Percentiles rank a stretch among this genome's conserved stretches.
These are phyloP conservation scores for Protaetia brevitarsis DNA, from an alignment of 1,140 invertebrate genomes.

Conservation along the genomic window DNA sequence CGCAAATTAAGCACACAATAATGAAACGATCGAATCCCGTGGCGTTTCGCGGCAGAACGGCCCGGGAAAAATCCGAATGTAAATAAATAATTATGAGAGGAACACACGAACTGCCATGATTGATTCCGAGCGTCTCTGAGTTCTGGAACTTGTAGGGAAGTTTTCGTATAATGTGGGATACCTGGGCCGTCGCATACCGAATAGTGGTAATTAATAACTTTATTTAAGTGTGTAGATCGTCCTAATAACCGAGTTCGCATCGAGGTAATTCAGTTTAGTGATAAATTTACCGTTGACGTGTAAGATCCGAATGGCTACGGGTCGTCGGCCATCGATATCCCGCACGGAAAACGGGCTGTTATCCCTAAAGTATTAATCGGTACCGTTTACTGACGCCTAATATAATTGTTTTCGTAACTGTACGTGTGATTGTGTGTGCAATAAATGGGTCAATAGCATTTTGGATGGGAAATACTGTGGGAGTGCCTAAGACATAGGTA, in stretches of 20 bases:
- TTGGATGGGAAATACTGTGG: slow-evolving; percentile 21
- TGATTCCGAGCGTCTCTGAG: slow-evolving; percentile 47
- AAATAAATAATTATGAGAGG: slow-evolving; percentile 25
- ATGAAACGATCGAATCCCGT: too few relatives aligned
- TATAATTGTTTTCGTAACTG: not conserved
- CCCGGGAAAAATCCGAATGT: not conserved
- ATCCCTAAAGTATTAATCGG: not conserved
- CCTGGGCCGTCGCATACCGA: slow-evolving; percentile 38
- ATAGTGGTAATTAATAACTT: slow-evolving; percentile 43
- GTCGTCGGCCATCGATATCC: slow-evolving; percentile 36
- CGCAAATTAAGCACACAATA: not conserved
- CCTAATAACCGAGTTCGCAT: slow-evolving; percentile 29
- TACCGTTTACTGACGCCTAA: not conserved
- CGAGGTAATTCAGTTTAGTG: slow-evolving; percentile 38
- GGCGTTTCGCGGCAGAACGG: too few relatives aligned
- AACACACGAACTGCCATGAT: slow-evolving; percentile 48
- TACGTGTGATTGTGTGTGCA: not conserved
- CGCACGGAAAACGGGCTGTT: not conserved
- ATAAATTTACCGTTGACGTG: slow-evolving; percentile 37
- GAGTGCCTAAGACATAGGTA: slow-evolving; percentile 30
- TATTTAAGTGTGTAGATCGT: slow-evolving; percentile 28
- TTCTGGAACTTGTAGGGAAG: slow-evolving; percentile 35
- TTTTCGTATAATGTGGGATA: slow-evolving; percentile 46
- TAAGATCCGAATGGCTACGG: slow-evolving; percentile 34
- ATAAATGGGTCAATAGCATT: slow-evolving; percentile 2